Conservation (phyloP, 2,797 vertebrate species). For the Rhynchotus rufescens region DNA sequence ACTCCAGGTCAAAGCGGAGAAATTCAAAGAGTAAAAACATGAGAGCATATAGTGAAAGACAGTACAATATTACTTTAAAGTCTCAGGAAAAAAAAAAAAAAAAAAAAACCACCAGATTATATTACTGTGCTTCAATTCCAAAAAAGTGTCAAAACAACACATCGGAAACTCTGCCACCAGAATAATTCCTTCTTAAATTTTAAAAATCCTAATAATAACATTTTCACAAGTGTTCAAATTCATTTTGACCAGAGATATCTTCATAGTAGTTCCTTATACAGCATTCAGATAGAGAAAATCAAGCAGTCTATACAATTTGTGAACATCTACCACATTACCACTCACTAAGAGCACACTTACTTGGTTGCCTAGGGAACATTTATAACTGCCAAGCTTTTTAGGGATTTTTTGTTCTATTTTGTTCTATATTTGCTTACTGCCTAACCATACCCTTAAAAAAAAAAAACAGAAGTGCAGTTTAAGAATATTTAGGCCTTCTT, state of each 20-base stretch:
- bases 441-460: neutral
- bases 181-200: neutral
- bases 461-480: neutral
- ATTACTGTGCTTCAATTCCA: neutral
- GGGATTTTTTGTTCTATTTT: neutral
- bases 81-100: neutral
- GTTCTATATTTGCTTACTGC: neutral
- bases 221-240: constrained; percentile 14
- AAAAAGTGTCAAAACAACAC: neutral
- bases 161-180: neutral
- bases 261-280: neutral
- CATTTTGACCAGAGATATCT: constrained; percentile 1
- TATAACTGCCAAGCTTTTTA: neutral
- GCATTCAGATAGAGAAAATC: constrained; percentile 17
- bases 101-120: neutral
- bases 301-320: neutral
- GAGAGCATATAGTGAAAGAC: neutral
- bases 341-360: neutral
- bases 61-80: neutral
- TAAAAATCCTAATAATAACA: neutral
- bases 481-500: neutral
- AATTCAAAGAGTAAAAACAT: neutral
- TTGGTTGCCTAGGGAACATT: constrained; percentile 52
- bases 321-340: constrained; percentile 10
- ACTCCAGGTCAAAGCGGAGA: neutral